Base-by-base conservation (phyloP, 2,888 invertebrate genomes). In the Pseudolycoriella hygida region DNA sequence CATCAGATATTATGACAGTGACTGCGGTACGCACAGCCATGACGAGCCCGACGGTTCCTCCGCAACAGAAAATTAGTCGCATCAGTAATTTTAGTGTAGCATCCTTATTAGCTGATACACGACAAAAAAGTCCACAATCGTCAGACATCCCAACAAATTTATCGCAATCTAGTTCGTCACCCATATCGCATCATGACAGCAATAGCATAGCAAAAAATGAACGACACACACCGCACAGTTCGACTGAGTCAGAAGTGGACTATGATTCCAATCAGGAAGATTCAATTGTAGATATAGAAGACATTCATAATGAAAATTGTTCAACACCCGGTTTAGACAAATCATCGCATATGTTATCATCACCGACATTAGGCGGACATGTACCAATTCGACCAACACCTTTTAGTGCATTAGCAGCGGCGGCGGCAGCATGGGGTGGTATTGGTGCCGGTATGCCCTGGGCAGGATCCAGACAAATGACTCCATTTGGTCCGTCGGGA, bases 1-100 rank as follows among this genome's bases (percentile, higher is more conserved):
- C 61, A 57, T 63, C 62, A 56, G 63, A 61, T 58, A 25, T 25
- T 25, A 66, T 76, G 62, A 74, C 75, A 56, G 73, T 74, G 55
- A 74, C 74, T 66, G 73, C 73, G 53, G 71, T 74, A 66, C 71
- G 74, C 53, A 62, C 61, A 62, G 72, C 73, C 51, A 75, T 74
- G 57, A 74, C 74, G 60, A 74, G 73, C 50, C 74, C 74, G 52
- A 67, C 64, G 74, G 66, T 63, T 62, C 69, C 65, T 60, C 54
- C 55, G 50, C 61, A 62, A 54, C 62, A 64, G 52, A 80, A 80
- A 58, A 70, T 74, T 50, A 76, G 77, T 50, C 69, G 79, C 55
- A 76, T 80, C 57, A 80, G 79, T 66, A 66, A 66, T 54, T 90
- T 92, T 70, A 85, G 88, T 66, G 89, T 90, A 53, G 87, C 89